These are phyloP conservation scores for Oreochromis grahami DNA, from an alignment of 2,797 vertebrate genomes.

Conservation along the genomic window DNA sequence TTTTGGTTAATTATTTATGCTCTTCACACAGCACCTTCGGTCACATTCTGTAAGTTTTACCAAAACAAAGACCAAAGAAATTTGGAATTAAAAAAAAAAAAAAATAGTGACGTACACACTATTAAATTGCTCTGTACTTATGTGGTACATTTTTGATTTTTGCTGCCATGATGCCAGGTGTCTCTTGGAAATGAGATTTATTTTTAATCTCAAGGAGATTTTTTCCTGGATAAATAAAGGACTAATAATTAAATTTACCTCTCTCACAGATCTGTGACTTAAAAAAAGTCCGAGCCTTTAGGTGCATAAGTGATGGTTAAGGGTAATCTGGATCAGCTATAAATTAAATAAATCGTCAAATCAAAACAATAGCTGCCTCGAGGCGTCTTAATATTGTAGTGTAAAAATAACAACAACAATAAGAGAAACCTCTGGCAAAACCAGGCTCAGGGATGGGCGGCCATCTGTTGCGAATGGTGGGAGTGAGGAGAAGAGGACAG, in stretches of 20 bases:
- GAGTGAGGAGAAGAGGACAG: not conserved
- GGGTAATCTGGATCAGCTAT: not conserved
- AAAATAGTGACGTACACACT: not conserved
- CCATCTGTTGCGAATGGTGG: not conserved
- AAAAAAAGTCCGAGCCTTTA: accelerated
- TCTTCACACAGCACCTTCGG: not conserved
- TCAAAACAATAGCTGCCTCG: not conserved
- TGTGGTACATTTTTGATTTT: not conserved
- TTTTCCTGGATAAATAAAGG: not conserved
- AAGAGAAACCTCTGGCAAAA: not conserved
- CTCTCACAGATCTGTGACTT: not conserved
- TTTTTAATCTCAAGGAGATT: not conserved
- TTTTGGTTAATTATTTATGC: not conserved
- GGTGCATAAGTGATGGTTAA: not conserved
- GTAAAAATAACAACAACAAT: not conserved
- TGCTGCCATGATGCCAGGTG: not conserved
- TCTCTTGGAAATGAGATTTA: not conserved
- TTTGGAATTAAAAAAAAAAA: not conserved
- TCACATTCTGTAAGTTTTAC: not conserved
- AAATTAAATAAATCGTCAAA: accelerated
- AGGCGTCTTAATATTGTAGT: not conserved
- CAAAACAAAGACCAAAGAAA: not conserved
- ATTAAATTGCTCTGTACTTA: not conserved
- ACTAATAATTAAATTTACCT: not conserved
- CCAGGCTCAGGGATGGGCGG: not conserved